Base-by-base conservation (phyloP, 2,113 vertebrate genomes). In the Phyllopteryx taeniolatus region DNA sequence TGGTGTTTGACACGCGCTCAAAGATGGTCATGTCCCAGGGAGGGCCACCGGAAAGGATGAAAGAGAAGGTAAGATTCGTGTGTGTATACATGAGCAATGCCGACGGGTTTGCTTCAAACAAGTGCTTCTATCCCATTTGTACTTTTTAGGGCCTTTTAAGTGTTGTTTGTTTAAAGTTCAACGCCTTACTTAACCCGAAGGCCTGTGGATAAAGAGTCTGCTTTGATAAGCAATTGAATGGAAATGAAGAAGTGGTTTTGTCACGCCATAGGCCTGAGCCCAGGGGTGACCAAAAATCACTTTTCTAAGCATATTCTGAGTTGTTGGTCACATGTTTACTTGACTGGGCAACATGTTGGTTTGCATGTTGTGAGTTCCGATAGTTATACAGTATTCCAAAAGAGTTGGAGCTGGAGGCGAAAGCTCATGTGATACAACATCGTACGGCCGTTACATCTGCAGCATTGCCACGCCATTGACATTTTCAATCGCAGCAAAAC, bases 1-100 rank as follows among this genome's bases (percentile, higher is more conserved):
- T 97, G 72, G 94, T 98, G 89, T 98, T 98, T 87, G 96, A 98
- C 90, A 95, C 96, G 2, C 95, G 96, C 84, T 97, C 95, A 27
- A 98, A 98, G 73, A 96, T 95, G 72, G 96, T 95, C 68, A 94
- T 98, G 94, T 97, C 96, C 81, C 96, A 97, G 81, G 96, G 96
- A 90, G 96, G 96, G 83, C 92, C 94, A 8, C 94, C 95, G 71
- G 96, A 98, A 74, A 95, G 94, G 87, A 98, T 98, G 96, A 98
- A 98, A 87, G 96, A 98, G 78, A 98, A 98, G 95, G 96, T 96
- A 91, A 90, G 88, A 49, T 1, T 13, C 14, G 27, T 10, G 17
- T 19, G 4, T 4, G n/a, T 10, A 4, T 11, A 10, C 4, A 12
- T 17, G 22, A 53, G 31, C 42, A 43, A 11, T 20, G 9, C 2